Percentiles rank a stretch among this genome's conserved stretches.
phyloP scores from a whole-genome alignment of 2,797 vertebrate species.

The Allobates femoralis region DNA sequence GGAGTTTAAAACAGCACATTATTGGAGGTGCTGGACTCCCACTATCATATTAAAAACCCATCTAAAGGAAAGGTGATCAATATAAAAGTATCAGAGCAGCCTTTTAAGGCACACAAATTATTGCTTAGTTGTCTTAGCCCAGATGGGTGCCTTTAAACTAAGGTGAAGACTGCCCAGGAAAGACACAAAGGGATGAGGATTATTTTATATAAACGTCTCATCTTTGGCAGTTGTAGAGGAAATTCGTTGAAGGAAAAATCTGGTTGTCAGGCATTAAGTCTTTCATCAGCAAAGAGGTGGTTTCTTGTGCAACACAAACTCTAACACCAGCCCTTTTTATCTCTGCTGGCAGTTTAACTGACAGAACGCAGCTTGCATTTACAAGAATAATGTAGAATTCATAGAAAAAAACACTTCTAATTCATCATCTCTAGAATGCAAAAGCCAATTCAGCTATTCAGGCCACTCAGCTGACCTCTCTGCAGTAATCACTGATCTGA shows the following conservation, averaged over 20 bases:
- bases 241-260: constrained; percentile 70
- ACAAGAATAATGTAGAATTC: constrained; percentile 62
- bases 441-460: constrained; percentile 13
- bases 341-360: constrained; percentile 76
- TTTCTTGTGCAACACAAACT: constrained; percentile 75
- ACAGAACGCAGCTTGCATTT: constrained; percentile 67
- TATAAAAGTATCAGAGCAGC: background rate
- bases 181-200: constrained; percentile 63
- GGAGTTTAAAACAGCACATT: too few species aligned
- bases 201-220: constrained; percentile 71
- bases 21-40: too few species aligned
- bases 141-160: background rate
- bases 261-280: constrained; percentile 66
- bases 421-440: background rate
- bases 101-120: background rate
- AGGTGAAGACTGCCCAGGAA: constrained; percentile 28
- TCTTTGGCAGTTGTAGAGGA: constrained; percentile 71
- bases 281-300: constrained; percentile 69
- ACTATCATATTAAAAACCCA: too few species aligned
- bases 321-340: constrained; percentile 69
- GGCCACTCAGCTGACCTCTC: constrained; percentile 29
- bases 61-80: too few species aligned
- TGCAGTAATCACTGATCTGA: constrained; percentile 14
- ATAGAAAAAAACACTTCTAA: constrained; percentile 43
- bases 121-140: background rate